Conservation (phyloP, 2,797 vertebrate genomes). For the Leuciscus waleckii region DNA sequence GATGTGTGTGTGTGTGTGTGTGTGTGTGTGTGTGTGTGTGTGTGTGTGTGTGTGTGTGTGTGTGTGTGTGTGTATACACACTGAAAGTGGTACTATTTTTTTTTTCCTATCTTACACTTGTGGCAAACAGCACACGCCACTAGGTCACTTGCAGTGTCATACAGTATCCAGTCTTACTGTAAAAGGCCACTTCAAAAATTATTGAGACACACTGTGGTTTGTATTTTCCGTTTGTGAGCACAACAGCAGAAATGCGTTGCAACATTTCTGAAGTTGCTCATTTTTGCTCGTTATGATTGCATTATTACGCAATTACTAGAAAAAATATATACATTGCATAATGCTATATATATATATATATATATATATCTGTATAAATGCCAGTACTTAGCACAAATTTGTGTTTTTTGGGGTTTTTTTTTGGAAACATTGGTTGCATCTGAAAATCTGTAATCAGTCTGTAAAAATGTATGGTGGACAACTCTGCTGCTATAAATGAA, state of each 20-base stretch:
- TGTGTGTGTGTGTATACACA: neutral
- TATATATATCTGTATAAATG: too few species aligned
- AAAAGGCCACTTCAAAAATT: neutral
- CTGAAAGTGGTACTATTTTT: neutral
- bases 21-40: neutral
- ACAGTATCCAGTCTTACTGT: neutral
- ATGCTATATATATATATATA: too few species aligned
- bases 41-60: neutral
- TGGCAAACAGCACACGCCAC: neutral
- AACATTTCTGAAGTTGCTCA: too few species aligned
- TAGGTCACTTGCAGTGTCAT: neutral
- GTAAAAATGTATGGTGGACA: neutral
- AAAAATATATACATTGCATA: too few species aligned
- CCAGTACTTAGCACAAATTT: too few species aligned
- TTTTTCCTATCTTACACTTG: neutral
- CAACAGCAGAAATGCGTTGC: neutral
- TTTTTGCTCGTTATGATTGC: neutral
- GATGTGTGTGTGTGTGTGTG: too few species aligned
- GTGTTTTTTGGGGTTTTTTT: too few species aligned
- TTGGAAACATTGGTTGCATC: neutral
- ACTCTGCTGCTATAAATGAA: neutral
- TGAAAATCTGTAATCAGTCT: neutral
- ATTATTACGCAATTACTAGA: neutral
- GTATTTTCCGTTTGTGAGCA: neutral
- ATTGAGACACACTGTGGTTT: slow-evolving; percentile 1